Conservation (phyloP, 2,888 invertebrate genomes). For the Atrina japonica region DNA sequence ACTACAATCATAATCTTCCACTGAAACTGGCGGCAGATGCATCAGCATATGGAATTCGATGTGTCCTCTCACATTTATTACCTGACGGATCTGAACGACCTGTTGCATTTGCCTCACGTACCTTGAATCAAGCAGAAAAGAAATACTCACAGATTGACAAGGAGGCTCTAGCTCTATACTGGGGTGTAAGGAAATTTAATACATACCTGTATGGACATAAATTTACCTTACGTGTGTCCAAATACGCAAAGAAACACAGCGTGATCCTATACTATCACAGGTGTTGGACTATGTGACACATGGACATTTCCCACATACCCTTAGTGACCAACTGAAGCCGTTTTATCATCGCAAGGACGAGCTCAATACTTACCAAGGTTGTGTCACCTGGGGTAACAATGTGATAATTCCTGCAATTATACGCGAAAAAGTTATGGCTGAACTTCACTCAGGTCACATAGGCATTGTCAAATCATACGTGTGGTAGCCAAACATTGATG, state of each 20-base stretch:
- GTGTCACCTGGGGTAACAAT: constrained; percentile 27
- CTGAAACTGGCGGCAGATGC: constrained; percentile 34
- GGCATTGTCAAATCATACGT: constrained; percentile 63
- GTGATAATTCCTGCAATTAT: constrained; percentile 21
- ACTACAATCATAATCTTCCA: constrained; percentile 21
- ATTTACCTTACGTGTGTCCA: constrained; percentile 56
- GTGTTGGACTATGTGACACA: constrained; percentile 22
- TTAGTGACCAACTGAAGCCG: constrained; percentile 1
- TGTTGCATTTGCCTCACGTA: constrained; percentile 25
- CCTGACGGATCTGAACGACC: constrained; percentile 24
- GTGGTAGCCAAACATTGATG: constrained; percentile 64
- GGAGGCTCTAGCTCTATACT: constrained; percentile 72
- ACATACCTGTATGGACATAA: constrained; percentile 69
- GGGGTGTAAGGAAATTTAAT: constrained; percentile 28
- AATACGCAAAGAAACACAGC: constrained; percentile 38
- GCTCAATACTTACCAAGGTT: constrained; percentile 18
- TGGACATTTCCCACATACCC: constrained; percentile 18
- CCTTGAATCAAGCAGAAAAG: constrained; percentile 23
- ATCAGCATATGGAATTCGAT: constrained; percentile 34
- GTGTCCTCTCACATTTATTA: constrained; percentile 28
- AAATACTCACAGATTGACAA: constrained; percentile 77
- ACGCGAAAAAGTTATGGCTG: constrained; percentile 40
- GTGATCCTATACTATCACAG: constrained; percentile 37
- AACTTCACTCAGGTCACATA: constrained; percentile 64
- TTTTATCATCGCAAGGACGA: constrained; percentile 14